phyloP scores from a whole-genome alignment of 2,888 invertebrate species.

The Pyralis farinalis region DNA sequence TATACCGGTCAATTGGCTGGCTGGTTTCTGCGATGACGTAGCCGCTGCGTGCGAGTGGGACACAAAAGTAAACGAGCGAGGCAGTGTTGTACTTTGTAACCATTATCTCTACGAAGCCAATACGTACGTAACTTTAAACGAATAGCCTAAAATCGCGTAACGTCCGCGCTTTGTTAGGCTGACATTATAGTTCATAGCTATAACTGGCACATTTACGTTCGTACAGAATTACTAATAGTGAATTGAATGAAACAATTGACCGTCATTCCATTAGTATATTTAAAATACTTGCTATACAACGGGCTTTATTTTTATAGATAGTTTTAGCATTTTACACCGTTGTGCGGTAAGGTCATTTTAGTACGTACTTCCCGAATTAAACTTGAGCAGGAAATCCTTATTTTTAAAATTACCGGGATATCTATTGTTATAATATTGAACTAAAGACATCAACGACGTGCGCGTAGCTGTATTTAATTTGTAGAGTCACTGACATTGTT shows the following conservation, averaged over 20 bases:
- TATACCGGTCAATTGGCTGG: constrained; percentile 80
- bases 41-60: constrained; percentile 47
- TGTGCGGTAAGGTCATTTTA: too few species aligned
- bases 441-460: constrained; percentile 44
- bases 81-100: constrained; percentile 47
- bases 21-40: constrained; percentile 79
- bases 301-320: too few species aligned
- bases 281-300: too few species aligned
- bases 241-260: constrained; percentile 23
- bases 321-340: too few species aligned
- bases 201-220: constrained; percentile 35
- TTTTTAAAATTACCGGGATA: neutral
- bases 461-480: neutral
- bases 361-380: neutral
- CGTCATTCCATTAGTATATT: constrained; percentile 9
- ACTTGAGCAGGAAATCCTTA: neutral
- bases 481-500: too few species aligned
- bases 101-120: constrained; percentile 73
- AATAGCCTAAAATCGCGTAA: constrained; percentile 70
- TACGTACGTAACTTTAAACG: constrained; percentile 67
- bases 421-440: constrained; percentile 24
- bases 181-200: constrained; percentile 28
- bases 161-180: constrained; percentile 67
- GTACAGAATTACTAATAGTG: constrained; percentile 8
- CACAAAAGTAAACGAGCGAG: constrained; percentile 35